Conservation (phyloP, 2,113 vertebrate genomes). For the Aspidoscelis tigris region DNA sequence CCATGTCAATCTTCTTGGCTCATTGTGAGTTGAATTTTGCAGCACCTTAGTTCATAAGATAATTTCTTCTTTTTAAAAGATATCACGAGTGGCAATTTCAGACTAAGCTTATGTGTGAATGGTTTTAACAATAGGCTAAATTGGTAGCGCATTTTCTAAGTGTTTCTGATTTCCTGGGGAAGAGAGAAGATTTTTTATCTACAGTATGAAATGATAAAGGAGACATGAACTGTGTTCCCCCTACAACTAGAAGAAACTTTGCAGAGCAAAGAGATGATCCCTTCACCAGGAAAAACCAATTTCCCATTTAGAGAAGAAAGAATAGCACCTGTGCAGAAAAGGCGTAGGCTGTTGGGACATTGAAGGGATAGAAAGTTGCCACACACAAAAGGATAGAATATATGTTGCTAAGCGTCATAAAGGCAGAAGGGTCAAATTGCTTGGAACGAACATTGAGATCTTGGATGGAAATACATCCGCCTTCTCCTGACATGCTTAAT, state of each 20-base stretch:
- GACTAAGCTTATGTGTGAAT: constrained; percentile 31
- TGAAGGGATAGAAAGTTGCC: constrained; percentile 29
- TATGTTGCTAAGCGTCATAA: background rate
- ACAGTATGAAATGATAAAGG: constrained; percentile 40
- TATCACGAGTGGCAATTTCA: background rate
- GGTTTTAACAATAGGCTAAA: constrained; percentile 24
- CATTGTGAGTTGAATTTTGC: background rate
- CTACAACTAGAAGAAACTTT: constrained; percentile 30
- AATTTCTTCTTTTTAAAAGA: background rate
- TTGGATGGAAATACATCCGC: constrained; percentile 2
- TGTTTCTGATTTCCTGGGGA: constrained; percentile 21
- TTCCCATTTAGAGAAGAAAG: constrained; percentile 48
- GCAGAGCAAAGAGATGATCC: constrained; percentile 42
- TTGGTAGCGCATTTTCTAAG: constrained; percentile 2
- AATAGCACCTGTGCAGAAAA: constrained; percentile 51
- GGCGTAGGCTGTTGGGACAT: constrained; percentile 25
- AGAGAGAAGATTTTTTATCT: constrained; percentile 29
- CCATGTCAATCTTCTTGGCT: background rate
- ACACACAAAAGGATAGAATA: constrained; percentile 53
- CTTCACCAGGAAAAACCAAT: constrained; percentile 54
- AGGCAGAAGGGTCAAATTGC: background rate
- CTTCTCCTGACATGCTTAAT: background rate
- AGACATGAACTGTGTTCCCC: constrained; percentile 38
- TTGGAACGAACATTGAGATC: background rate
- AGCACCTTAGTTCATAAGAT: constrained; percentile 3